phyloP scores from a whole-genome alignment of 2,113 vertebrate species.

The Merops nubicus region DNA sequence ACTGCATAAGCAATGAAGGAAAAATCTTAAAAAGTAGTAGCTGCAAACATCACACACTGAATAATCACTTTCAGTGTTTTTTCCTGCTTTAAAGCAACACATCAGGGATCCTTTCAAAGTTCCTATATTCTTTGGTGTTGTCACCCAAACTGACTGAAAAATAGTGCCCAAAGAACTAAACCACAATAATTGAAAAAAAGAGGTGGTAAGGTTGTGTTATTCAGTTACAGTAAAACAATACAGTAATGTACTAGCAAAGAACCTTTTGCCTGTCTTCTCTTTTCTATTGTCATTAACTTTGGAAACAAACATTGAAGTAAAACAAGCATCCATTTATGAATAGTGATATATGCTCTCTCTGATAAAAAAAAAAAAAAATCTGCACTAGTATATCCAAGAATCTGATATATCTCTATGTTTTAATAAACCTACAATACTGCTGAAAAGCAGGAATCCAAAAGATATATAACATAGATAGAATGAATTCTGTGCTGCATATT shows the following conservation, averaged over 20 bases:
- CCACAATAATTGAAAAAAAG: neutral
- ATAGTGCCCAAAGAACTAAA: neutral
- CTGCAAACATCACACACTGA: neutral
- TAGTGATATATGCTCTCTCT: neutral
- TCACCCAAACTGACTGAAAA: neutral
- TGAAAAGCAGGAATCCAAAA: neutral
- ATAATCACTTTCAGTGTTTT: neutral
- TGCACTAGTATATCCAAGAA: neutral
- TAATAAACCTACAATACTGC: neutral
- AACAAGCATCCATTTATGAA: neutral
- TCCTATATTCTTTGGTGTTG: neutral
- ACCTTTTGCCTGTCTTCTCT: neutral
- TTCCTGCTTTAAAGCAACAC: neutral
- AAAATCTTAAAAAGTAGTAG: neutral
- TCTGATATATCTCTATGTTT: neutral
- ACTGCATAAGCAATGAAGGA: neutral
- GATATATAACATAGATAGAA: neutral
- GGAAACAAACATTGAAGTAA: neutral
- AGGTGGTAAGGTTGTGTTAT: neutral
- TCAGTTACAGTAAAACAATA: neutral
- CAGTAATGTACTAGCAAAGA: neutral
- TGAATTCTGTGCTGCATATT: neutral
- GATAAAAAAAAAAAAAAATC: neutral
- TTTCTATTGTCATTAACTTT: neutral
- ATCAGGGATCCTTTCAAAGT: neutral